These are phyloP conservation scores for Tupaia chinensis DNA, from an alignment of 2,113 vertebrate genomes.

Conservation along the genomic window DNA sequence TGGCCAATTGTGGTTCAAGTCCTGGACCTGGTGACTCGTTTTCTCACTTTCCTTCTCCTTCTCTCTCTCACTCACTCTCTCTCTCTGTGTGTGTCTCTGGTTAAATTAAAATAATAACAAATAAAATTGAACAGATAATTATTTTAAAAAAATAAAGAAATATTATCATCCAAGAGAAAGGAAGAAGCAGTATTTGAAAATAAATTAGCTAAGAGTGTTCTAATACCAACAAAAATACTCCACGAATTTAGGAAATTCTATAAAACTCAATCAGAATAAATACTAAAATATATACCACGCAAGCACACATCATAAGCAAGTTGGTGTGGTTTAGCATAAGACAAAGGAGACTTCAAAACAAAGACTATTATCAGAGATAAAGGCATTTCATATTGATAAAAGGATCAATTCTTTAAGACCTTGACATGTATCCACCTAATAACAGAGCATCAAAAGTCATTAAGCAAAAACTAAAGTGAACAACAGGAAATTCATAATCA, in stretches of 20 bases:
- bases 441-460: neutral
- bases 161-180: neutral
- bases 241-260: neutral
- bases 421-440: neutral
- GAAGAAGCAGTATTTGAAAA: neutral
- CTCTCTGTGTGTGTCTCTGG: too few relatives aligned
- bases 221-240: neutral
- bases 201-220: neutral
- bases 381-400: neutral
- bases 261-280: neutral
- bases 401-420: neutral
- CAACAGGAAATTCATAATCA: neutral
- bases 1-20: too few relatives aligned
- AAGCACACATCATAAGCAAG: neutral
- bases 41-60: too few relatives aligned
- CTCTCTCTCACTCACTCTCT: too few relatives aligned
- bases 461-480: conserved; percentile 15
- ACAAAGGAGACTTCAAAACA: neutral
- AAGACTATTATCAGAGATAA: neutral
- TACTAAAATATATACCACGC: neutral
- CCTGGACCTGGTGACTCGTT: too few relatives aligned
- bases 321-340: neutral
- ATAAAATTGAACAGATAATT: too few relatives aligned
- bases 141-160: neutral
- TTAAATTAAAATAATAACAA: too few relatives aligned